Base-by-base conservation (phyloP, 2,797 vertebrate species). In the Astyanax mexicanus region DNA sequence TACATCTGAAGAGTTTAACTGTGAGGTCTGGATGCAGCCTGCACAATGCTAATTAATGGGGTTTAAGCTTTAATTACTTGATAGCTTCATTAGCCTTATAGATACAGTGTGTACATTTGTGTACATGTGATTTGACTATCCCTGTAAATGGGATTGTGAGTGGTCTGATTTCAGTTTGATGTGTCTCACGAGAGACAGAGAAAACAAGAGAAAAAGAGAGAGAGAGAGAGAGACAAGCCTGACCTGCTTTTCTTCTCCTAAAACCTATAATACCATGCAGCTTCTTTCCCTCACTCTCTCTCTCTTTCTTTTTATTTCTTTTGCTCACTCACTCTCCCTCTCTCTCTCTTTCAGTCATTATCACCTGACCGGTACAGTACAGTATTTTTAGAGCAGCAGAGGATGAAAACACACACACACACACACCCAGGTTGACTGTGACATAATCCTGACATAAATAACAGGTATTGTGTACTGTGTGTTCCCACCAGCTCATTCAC, bases 191-290 rank as follows among this genome's bases (percentile, higher is more conserved):
- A 32, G 29, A 2, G 29, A 32, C 5, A 32, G 5, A 32, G 5
- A 32, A 5, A 32, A 29, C 32, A 5, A 38, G 37, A 7, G 15
- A 32, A 32, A 57, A 23, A 17, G 1, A 60, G 37, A 6, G 6
- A 74, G 3, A 84, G 61, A 84, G 81, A 87, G 54, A 81, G 62
- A 15, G 1, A 49, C 82, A 89, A 72, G 88, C 83, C 82, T 69
- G 86, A 92, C 90, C 85, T 72, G 88, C 81, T 85, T 67, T 58
- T 89, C 87, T 60, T 44, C 27, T 17, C 1, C 58, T 23, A 12
- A 40, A 67, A 13, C 37, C 27, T 73, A 68, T 68, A 75, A 27
- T 64, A 65, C 29, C 68, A 76, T 73, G 80, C 27, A 54, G 69
- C 58, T 77, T 54, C 51, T 76, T 35, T 69, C 77, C 69, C 15